A percentile compares a stretch with the other conserved stretches of the same genome.
These are phyloP conservation scores for Chloroclysta siterata DNA, from an alignment of 2,888 invertebrate genomes.

Conservation along the genomic window DNA sequence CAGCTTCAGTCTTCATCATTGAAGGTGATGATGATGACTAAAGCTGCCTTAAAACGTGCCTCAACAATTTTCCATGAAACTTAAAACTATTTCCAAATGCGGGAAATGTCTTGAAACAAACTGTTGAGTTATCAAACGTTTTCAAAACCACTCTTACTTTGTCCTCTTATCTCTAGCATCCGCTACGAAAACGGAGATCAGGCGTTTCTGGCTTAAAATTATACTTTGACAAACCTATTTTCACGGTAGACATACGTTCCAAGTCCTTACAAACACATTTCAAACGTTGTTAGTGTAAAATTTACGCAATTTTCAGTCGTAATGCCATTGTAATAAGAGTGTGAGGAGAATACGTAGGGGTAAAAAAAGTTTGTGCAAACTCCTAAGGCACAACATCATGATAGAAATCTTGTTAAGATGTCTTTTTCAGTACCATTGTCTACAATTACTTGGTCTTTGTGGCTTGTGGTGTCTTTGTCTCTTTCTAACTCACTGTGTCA, in stretches of 20 bases:
- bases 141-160: slow-evolving; percentile 21
- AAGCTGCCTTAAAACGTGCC: background rate
- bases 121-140: slow-evolving; percentile 39
- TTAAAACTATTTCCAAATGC: slow-evolving; percentile 32
- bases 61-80: background rate
- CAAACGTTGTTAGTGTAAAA: background rate
- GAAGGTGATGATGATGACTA: too few relatives aligned
- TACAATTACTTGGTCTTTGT: slow-evolving; percentile 82
- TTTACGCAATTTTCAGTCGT: slow-evolving; percentile 40
- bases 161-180: slow-evolving; percentile 13
- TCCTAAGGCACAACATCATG: slow-evolving; percentile 79
- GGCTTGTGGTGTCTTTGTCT: slow-evolving; percentile 58
- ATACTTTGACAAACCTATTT: slow-evolving; percentile 82
- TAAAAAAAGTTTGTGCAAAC: slow-evolving; percentile 48
- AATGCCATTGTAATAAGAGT: slow-evolving; percentile 9
- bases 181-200: slow-evolving; percentile 43
- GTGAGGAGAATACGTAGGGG: slow-evolving; percentile 1
- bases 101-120: slow-evolving; percentile 38
- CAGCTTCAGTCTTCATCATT: too few relatives aligned
- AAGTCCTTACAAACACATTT: slow-evolving; percentile 64
- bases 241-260: slow-evolving; percentile 77
- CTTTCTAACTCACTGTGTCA: slow-evolving; percentile 45
- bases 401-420: slow-evolving; percentile 83
- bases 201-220: slow-evolving; percentile 58
- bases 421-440: slow-evolving; percentile 84